A percentile compares a stretch with the other conserved stretches of the same genome.
phyloP scores from a whole-genome alignment of 2,797 vertebrate genomes.

The Carcharodon carcharias region DNA sequence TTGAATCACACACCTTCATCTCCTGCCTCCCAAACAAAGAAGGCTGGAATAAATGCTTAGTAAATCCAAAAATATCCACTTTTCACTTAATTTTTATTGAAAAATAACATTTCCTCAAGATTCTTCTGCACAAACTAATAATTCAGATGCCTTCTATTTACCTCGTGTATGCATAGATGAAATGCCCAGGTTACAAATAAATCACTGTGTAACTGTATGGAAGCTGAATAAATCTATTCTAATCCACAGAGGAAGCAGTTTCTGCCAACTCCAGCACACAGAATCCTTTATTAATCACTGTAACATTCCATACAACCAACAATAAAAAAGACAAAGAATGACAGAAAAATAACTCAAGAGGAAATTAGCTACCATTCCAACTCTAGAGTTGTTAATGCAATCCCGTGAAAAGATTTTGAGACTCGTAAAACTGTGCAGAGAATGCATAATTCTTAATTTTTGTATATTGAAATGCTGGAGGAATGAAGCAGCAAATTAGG shows the following conservation, averaged over 20 bases:
- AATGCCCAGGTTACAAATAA: not conserved
- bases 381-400: not conserved
- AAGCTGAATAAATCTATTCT: not conserved
- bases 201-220: not conserved
- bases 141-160: not conserved
- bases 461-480: not conserved
- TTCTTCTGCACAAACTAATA: not conserved
- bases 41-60: not conserved
- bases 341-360: conserved; percentile 1
- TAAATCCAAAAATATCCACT: not conserved
- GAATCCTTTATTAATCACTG: conserved; percentile 7
- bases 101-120: not conserved
- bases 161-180: not conserved
- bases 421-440: not conserved
- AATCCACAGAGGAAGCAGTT: not conserved
- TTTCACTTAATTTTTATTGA: not conserved
- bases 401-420: not conserved
- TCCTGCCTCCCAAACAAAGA: not conserved
- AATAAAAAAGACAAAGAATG: conserved; percentile 15
- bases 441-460: conserved; percentile 1
- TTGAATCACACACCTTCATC: not conserved
- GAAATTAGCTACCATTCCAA: not conserved
- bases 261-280: not conserved
- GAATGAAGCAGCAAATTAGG: not conserved
- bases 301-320: not conserved